Percentiles rank a stretch among this genome's conserved stretches.
Conservation (phyloP, 2,888 invertebrate genomes). For the Charanyca ferruginea region DNA sequence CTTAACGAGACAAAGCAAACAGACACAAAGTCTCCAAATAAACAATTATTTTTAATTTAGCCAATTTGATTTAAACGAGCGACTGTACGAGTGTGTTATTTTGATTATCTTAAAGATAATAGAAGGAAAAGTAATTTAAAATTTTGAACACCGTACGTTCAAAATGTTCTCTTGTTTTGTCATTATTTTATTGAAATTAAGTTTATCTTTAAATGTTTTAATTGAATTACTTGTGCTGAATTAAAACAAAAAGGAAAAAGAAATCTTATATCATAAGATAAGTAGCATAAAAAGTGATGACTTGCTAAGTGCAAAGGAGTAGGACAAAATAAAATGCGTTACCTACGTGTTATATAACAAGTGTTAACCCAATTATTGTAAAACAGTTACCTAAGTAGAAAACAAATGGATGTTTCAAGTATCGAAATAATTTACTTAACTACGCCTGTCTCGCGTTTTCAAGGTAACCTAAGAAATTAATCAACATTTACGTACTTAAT, state of each 20-base stretch:
- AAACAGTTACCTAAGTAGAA: constrained; percentile 21
- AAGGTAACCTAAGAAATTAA: constrained; percentile 15
- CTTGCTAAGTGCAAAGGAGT: not conserved
- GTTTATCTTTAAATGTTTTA: not conserved
- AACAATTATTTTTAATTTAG: constrained; percentile 61
- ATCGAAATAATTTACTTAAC: constrained; percentile 25
- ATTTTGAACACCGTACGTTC: not conserved
- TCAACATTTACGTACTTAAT: not conserved
- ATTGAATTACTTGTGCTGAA: not conserved
- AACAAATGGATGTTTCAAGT: constrained; percentile 28
- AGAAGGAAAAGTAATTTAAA: constrained; percentile 21
- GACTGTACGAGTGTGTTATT: constrained; percentile 34
- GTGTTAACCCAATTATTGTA: constrained; percentile 17
- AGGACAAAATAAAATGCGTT: not conserved
- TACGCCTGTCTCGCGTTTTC: constrained; percentile 2
- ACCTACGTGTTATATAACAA: not conserved
- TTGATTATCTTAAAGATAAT: constrained; percentile 36
- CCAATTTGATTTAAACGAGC: constrained; percentile 43
- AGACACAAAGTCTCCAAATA: constrained; percentile 39
- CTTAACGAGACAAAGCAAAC: constrained; percentile 61
- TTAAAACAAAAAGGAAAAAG: no score
- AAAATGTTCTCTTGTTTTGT: constrained; percentile 13
- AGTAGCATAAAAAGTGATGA: not conserved
- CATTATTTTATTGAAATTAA: constrained; percentile 1
- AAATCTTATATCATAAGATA: no score